These are phyloP conservation scores for Sterrhoptilus dennistouni DNA, from an alignment of 2,113 vertebrate species.

Conservation along the genomic window DNA sequence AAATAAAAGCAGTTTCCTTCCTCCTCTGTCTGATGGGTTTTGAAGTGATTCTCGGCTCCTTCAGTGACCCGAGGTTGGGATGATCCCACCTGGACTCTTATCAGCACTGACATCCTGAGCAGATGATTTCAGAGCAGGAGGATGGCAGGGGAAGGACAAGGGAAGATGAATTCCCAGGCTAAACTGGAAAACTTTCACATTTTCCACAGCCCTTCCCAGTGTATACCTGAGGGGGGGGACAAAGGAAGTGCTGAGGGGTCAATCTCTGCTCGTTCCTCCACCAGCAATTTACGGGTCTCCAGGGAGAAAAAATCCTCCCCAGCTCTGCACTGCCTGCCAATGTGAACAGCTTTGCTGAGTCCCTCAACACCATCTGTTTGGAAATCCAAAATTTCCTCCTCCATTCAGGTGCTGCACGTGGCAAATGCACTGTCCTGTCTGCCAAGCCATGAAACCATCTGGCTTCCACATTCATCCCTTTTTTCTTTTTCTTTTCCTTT, in stretches of 20 bases:
- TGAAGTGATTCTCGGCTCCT: neutral
- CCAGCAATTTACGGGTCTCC: neutral
- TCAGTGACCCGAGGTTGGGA: neutral
- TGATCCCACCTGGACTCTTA: neutral
- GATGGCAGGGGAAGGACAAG: neutral
- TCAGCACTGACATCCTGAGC: neutral
- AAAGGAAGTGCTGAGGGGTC: neutral
- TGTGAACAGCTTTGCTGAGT: constrained; percentile 50
- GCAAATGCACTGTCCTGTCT: constrained; percentile 9
- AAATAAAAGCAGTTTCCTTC: constrained; percentile 50
- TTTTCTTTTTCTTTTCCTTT: too few species aligned
- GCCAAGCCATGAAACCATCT: constrained; percentile 64
- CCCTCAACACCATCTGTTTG: constrained; percentile 56
- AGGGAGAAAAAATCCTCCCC: neutral
- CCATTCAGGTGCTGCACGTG: constrained; percentile 48
- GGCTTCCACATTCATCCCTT: neutral
- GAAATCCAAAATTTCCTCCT: constrained; percentile 37
- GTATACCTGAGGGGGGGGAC: neutral
- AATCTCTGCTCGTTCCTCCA: neutral
- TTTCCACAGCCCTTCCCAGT: neutral
- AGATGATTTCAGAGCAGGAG: neutral
- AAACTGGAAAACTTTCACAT: neutral
- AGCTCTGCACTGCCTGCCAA: neutral
- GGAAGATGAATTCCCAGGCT: neutral
- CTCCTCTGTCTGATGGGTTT: neutral